phyloP scores from a whole-genome alignment of 2,888 invertebrate species.

The Drosophila nigricruria region DNA sequence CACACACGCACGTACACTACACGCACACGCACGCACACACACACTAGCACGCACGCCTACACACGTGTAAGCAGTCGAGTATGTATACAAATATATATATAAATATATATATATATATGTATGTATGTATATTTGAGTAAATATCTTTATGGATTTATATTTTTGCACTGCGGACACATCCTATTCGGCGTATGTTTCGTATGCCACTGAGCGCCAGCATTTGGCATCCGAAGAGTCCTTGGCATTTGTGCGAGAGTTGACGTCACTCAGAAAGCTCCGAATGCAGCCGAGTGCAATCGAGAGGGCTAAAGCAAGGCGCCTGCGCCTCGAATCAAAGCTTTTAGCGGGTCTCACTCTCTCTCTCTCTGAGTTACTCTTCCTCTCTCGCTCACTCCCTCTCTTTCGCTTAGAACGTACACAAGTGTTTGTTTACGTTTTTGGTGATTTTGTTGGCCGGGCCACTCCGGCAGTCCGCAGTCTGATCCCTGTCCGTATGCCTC shows the following conservation, averaged over 20 bases:
- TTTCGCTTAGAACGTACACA: constrained; percentile 28
- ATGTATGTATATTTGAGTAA: constrained; percentile 3
- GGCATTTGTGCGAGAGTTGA: constrained; percentile 69
- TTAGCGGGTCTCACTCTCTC: neutral
- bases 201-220: constrained; percentile 66
- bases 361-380: neutral
- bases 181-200: constrained; percentile 70
- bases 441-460: constrained; percentile 29
- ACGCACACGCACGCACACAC: constrained; percentile 28
- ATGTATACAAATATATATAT: neutral
- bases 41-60: constrained; percentile 37
- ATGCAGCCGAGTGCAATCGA: constrained; percentile 42
- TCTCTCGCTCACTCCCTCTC: neutral
- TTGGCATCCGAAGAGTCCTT: constrained; percentile 69
- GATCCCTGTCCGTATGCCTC: constrained; percentile 1
- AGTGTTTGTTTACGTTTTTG: constrained; percentile 78
- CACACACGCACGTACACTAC: constrained; percentile 22
- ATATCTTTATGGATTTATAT: neutral
- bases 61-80: constrained; percentile 18
- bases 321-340: constrained; percentile 29
- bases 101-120: neutral
- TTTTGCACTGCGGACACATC: constrained; percentile 42
- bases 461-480: constrained; percentile 17
- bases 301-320: constrained; percentile 14
- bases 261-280: constrained; percentile 68